Evolutionary conservation across 2,113 vertebrate species (phyloP).

Genomic region (Rhinolophus sinicus): DNA sequence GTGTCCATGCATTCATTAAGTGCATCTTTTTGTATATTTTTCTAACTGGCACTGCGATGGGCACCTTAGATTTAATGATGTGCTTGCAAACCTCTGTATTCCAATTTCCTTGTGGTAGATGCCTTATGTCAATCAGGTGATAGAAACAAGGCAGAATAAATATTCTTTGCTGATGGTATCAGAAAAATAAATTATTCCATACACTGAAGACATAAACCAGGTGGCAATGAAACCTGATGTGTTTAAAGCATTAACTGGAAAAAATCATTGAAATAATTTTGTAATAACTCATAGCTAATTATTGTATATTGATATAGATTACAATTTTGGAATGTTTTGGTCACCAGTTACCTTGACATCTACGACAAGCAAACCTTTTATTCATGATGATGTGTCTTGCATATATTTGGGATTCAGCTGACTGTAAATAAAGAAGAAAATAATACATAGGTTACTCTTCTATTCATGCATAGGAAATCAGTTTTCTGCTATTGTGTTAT

Average conservation of each 20-base stretch:
- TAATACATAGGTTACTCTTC: neutral
- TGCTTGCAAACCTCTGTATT: neutral
- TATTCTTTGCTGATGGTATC: neutral
- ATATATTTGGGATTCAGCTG: neutral
- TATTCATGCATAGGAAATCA: conserved; percentile 17
- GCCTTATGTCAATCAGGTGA: neutral
- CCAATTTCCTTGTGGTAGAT: neutral
- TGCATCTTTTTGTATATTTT: neutral
- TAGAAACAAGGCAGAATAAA: conserved; percentile 13
- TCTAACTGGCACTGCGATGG: neutral
- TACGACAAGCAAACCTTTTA: neutral
- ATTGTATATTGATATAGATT: neutral
- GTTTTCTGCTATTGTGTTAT: neutral
- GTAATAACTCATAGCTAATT: neutral
- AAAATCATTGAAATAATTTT: neutral
- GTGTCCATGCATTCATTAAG: neutral
- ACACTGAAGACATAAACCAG: neutral
- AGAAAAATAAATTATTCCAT: conserved; percentile 17
- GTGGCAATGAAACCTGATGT: neutral
- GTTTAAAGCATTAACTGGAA: neutral
- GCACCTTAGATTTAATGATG: neutral
- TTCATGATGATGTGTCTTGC: neutral
- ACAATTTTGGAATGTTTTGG: neutral
- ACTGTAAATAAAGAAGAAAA: conserved; percentile 36
- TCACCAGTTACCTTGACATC: neutral